Evolutionary conservation across 1,140 invertebrate genomes (phyloP).

Genomic region (Venustaconcha ellipsiformis): DNA sequence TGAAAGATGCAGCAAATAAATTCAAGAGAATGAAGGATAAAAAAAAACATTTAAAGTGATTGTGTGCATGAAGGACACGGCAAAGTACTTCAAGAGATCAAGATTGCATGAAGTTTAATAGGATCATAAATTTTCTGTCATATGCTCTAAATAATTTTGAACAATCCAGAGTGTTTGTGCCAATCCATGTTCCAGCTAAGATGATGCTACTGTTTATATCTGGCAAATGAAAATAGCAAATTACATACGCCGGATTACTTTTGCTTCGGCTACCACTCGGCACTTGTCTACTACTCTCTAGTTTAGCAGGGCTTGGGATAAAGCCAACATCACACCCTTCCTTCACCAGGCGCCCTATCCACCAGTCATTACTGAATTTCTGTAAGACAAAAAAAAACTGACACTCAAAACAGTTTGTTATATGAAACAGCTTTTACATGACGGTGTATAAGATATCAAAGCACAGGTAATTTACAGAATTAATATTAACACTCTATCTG

Average conservation of each 20-base stretch:
- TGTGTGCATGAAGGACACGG: no score
- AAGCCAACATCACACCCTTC: slow-evolving; percentile 97
- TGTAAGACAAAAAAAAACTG: slow-evolving; percentile 73
- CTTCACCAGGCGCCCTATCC: slow-evolving; percentile 98
- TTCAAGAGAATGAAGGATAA: no score
- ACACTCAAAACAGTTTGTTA: neutral
- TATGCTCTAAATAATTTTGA: neutral
- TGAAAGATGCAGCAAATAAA: no score
- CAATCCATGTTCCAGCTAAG: neutral
- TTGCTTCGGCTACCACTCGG: slow-evolving; percentile 48
- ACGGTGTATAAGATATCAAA: neutral
- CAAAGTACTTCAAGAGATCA: no score
- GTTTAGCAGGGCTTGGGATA: slow-evolving; percentile 98
- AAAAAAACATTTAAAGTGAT: no score
- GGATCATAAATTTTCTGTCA: no score
- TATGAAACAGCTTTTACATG: neutral
- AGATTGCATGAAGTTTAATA: no score
- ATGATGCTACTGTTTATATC: neutral
- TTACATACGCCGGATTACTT: slow-evolving; percentile 18
- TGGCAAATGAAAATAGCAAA: no score
- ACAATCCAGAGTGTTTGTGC: slow-evolving; percentile 6
- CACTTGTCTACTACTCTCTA: slow-evolving; percentile 93
- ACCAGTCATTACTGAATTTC: slow-evolving; percentile 99
- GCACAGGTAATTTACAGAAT: neutral
- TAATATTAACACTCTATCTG: neutral